phyloP scores from a whole-genome alignment of 1,140 invertebrate species.

The Drosophila kepulauana region DNA sequence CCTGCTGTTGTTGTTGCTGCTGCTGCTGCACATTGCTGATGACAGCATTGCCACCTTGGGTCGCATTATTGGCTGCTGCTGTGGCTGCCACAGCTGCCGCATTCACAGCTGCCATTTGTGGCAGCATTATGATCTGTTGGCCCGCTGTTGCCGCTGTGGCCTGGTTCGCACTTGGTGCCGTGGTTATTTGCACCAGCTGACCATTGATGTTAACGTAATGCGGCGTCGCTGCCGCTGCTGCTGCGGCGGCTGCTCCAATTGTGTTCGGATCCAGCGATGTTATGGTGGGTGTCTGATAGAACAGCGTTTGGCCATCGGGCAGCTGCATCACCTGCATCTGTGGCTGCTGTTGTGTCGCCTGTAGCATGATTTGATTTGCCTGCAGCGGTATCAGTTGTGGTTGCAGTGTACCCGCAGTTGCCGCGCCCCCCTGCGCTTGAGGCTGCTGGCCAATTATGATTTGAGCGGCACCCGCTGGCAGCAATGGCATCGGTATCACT shows the following conservation, averaged over 20 bases:
- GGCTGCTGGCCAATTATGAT: constrained; percentile 78
- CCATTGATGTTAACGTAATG: constrained; percentile 92
- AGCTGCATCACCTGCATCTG: constrained; percentile 95
- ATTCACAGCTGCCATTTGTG: constrained; percentile 80
- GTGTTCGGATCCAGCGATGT: constrained; percentile 63
- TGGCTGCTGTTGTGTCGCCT: constrained; percentile 85
- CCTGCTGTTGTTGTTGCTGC: constrained; percentile 19
- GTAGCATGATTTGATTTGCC: constrained; percentile 79
- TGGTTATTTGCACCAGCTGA: constrained; percentile 89
- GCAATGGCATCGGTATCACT: constrained; percentile 79
- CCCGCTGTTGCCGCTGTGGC: constrained; percentile 38
- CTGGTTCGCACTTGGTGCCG: constrained; percentile 58
- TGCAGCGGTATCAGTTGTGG: constrained; percentile 74
- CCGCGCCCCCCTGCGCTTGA: constrained; percentile 35
- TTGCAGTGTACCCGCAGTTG: constrained; percentile 40
- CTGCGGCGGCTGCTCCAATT: constrained; percentile 42
- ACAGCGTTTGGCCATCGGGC: constrained; percentile 96
- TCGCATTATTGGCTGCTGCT: constrained; percentile 52
- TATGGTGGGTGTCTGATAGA: constrained; percentile 89
- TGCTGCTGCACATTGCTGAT: constrained; percentile 38
- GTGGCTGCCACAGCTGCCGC: constrained; percentile 84
- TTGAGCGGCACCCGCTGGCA: constrained; percentile 65
- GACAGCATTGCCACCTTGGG: neutral
- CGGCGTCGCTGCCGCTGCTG: constrained; percentile 83
- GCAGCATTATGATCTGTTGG: constrained; percentile 82